These are phyloP conservation scores for Sepiola atlantica DNA, from an alignment of 2,888 invertebrate species.

Conservation along the genomic window DNA sequence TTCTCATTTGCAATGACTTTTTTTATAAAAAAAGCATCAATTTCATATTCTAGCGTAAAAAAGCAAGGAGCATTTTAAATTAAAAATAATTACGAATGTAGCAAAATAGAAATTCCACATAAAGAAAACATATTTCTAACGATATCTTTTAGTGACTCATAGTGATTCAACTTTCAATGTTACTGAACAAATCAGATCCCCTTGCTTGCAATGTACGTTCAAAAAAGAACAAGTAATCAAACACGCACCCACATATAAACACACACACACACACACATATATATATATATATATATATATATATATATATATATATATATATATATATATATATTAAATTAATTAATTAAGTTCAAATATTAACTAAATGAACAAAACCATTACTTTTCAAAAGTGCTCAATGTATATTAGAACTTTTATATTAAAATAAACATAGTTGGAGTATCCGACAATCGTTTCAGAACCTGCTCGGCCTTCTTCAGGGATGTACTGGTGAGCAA, in stretches of 20 bases:
- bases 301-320: not conserved
- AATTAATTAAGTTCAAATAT: too few species aligned
- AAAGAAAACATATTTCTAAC: not conserved
- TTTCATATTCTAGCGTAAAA: not conserved
- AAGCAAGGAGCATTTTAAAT: not conserved
- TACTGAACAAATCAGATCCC: not conserved
- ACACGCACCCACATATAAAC: not conserved
- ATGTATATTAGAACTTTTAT: too few species aligned
- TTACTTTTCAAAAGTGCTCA: too few species aligned
- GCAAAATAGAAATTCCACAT: not conserved
- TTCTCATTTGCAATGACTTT: too few species aligned
- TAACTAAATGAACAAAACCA: too few species aligned
- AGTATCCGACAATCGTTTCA: too few species aligned
- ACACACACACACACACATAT: not conserved
- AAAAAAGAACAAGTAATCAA: not conserved
- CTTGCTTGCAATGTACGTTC: not conserved
- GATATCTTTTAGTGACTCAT: not conserved
- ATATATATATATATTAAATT: not conserved
- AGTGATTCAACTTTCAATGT: not conserved
- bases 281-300: not conserved
- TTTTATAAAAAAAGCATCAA: too few species aligned
- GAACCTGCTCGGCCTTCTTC: too few species aligned
- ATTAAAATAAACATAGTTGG: too few species aligned
- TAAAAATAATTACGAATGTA: not conserved
- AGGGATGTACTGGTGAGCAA: too few species aligned